Evolutionary conservation across 2,113 vertebrate genomes (phyloP).

Genomic region (Microcebus ravelobensis): DNA sequence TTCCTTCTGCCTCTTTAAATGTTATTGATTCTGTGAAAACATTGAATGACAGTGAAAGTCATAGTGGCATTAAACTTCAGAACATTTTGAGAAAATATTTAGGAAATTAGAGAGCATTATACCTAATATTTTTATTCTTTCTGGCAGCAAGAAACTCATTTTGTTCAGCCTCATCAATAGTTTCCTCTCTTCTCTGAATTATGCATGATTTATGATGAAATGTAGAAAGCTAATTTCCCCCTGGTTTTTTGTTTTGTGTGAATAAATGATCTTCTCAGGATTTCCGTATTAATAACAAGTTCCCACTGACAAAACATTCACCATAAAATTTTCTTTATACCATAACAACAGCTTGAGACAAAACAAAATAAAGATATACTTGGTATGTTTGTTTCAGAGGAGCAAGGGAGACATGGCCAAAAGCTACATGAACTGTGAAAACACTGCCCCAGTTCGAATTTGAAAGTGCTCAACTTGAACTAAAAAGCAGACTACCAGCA

Average conservation of each 20-base stretch:
- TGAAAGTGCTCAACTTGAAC: not conserved
- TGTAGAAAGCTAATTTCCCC: constrained; percentile 73
- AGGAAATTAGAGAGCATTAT: constrained; percentile 59
- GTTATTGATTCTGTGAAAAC: constrained; percentile 55
- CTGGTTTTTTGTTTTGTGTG: constrained; percentile 75
- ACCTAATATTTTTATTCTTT: constrained; percentile 65
- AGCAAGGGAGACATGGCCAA: constrained; percentile 22
- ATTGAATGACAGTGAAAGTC: constrained; percentile 26
- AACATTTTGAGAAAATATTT: constrained; percentile 68
- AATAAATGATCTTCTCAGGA: constrained; percentile 72
- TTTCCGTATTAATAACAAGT: constrained; percentile 75
- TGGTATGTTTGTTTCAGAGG: constrained; percentile 57
- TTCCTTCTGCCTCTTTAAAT: constrained; percentile 49
- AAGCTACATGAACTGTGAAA: constrained; percentile 25
- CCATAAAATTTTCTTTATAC: constrained; percentile 52
- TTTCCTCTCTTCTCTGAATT: constrained; percentile 73
- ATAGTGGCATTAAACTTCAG: constrained; percentile 14
- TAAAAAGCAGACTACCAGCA: constrained; percentile 26
- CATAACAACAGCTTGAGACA: constrained; percentile 58
- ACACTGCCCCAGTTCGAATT: not conserved
- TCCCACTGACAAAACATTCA: constrained; percentile 61
- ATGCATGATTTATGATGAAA: constrained; percentile 78
- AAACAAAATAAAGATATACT: constrained; percentile 67
- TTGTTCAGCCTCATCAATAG: constrained; percentile 70
- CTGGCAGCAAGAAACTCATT: constrained; percentile 71